Conservation (phyloP, 2,888 invertebrate genomes). For the Sphaeridia pumilis region DNA sequence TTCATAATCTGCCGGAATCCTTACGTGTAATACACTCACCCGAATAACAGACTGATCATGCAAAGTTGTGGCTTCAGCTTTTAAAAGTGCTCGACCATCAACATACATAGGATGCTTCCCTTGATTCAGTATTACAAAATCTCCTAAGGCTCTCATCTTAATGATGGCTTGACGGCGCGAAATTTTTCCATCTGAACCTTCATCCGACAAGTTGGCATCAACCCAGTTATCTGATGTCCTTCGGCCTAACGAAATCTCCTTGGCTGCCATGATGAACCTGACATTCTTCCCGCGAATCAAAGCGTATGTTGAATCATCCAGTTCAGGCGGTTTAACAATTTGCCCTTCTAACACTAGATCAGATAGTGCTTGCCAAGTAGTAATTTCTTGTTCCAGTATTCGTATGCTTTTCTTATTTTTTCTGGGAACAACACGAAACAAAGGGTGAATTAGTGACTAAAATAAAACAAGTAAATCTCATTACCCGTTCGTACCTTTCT, state of each 20-base stretch:
- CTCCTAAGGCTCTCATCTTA: conserved; percentile 76
- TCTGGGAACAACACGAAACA: too few species aligned
- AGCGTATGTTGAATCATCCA: conserved; percentile 87
- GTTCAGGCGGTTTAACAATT: conserved; percentile 69
- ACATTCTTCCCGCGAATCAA: conserved; percentile 83
- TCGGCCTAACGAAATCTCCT: conserved; percentile 88
- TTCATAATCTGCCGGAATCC: neutral
- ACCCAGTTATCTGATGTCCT: conserved; percentile 73
- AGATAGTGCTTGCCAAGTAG: conserved; percentile 84
- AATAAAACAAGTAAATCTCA: too few species aligned
- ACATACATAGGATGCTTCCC: conserved; percentile 90
- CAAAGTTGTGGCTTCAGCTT: conserved; percentile 77
- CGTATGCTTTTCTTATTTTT: conserved; percentile 75
- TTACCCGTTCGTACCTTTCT: conserved; percentile 4
- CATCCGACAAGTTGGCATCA: conserved; percentile 83
- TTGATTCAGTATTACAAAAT: conserved; percentile 89
- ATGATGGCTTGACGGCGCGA: conserved; percentile 88
- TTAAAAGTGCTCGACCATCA: conserved; percentile 78
- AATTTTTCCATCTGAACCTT: conserved; percentile 89
- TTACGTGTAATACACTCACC: conserved; percentile 43
- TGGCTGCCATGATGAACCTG: conserved; percentile 83
- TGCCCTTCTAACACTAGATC: conserved; percentile 59
- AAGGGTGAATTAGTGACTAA: too few species aligned
- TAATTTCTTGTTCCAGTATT: conserved; percentile 72
- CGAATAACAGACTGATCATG: conserved; percentile 91